Evolutionary conservation across 2,888 invertebrate species (phyloP), one percentile per base, ranked within the genome.

Genomic region (Xanthia togata): DNA sequence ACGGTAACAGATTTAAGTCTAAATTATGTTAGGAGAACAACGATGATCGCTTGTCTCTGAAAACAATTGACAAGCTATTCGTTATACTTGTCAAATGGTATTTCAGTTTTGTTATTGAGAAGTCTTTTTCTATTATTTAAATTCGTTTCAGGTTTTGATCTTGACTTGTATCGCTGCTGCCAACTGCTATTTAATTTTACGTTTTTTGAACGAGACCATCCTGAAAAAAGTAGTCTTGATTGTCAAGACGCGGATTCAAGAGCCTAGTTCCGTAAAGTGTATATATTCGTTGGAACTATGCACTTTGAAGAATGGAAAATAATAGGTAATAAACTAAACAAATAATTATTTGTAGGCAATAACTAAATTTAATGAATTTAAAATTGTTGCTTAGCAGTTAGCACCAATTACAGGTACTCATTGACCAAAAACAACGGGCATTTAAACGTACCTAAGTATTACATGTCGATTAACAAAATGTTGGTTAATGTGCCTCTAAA

Each of bases 401-500:
- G 6, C 20, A 69, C 55, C 65, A 65, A 62, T 79, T 26, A 69
- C 44, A 65, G n/a, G 50, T 75, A 65, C 71, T 20, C n/a, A 64
- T 72, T 74, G 50, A 74, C 63, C 26, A 79, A 68, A 74, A 84
- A 60, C 55, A 70, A 69, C 44, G n/a, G 78, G 78, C 74, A 72
- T 80, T 82, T 81, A 89, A 86, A 79, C 78, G 85, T 79, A n/a
- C n/a, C n/a, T n/a, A 65, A 75, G 70, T 81, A 85, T 83, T 85
- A 81, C 69, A 60, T 83, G 83, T 86, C 82, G 81, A 88, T 86
- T 88, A 90, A 85, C 84, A 73, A 89, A 89, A 85, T 88, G 85
- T 90, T 87, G 87, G 89, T 90, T 90, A 90, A 91, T 89, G 85
- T 83, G 70, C 74, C 57, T 88, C 78, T 78, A 78, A 89, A 90